phyloP scores from a whole-genome alignment of 1,140 invertebrate genomes.

The Aleiodes sp. region DNA sequence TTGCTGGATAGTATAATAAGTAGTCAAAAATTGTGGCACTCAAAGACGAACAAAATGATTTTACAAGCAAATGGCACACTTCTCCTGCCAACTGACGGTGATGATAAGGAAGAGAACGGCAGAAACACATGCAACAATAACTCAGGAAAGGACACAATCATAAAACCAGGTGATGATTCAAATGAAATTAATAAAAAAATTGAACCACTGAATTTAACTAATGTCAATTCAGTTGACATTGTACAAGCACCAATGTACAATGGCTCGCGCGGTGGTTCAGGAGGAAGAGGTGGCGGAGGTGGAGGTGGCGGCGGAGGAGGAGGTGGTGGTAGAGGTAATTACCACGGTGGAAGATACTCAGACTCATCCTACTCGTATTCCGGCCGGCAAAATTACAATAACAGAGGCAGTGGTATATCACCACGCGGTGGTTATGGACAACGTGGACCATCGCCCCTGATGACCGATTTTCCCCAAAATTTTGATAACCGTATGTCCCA shows the following conservation, averaged over 20 bases:
- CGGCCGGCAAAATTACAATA: constrained; percentile 49
- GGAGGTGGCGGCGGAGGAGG: constrained; percentile 55
- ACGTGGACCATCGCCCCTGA: constrained; percentile 43
- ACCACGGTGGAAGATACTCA: constrained; percentile 52
- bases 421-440: constrained; percentile 47
- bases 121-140: constrained; percentile 55
- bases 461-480: constrained; percentile 48
- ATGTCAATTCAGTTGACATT: constrained; percentile 53
- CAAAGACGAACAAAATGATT: constrained; percentile 70
- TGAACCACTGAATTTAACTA: constrained; percentile 51
- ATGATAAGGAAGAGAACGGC: constrained; percentile 54
- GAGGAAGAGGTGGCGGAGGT: constrained; percentile 51
- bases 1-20: constrained; percentile 79
- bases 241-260: constrained; percentile 72
- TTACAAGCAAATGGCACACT: constrained; percentile 72
- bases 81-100: constrained; percentile 51
- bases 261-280: constrained; percentile 42
- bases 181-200: background rate
- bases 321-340: constrained; percentile 49
- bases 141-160: constrained; percentile 46
- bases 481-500: constrained; percentile 54
- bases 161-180: constrained; percentile 13
- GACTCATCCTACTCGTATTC: constrained; percentile 50
- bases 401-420: constrained; percentile 42
- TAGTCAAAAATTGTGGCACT: constrained; percentile 78